Percentiles rank a stretch among this genome's conserved stretches.
These are phyloP conservation scores for Temnothorax rugatulus DNA, from an alignment of 2,888 invertebrate species.

Conservation along the genomic window DNA sequence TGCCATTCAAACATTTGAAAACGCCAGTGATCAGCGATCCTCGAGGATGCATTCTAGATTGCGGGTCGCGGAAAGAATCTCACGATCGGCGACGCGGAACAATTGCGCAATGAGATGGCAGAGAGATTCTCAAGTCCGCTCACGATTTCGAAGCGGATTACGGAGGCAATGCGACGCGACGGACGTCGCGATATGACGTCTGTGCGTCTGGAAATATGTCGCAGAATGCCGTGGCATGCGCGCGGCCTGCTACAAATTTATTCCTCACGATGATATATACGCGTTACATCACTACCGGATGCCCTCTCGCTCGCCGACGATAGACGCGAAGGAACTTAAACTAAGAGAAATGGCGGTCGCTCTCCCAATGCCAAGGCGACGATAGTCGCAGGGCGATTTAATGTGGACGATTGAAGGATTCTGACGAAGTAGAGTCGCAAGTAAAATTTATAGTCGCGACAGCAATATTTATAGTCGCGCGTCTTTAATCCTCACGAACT, in stretches of 20 bases:
- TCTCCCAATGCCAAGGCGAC: slow-evolving; percentile 18
- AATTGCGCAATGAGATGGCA: background rate
- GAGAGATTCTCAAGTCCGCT: background rate
- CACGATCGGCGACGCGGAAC: background rate
- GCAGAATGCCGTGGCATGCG: background rate
- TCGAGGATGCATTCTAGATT: slow-evolving; percentile 59
- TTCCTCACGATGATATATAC: slow-evolving; percentile 8
- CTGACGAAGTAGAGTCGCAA: no score
- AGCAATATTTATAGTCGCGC: background rate
- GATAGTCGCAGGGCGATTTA: background rate
- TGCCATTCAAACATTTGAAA: background rate
- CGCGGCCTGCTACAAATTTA: background rate
- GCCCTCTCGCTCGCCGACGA: slow-evolving; percentile 1
- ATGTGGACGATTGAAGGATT: background rate
- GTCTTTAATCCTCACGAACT: background rate
- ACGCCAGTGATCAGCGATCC: slow-evolving; percentile 34
- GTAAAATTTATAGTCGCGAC: background rate
- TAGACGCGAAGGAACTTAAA: slow-evolving; percentile 24
- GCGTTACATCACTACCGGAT: slow-evolving; percentile 37
- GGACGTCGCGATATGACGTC: background rate
- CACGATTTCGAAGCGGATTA: slow-evolving; percentile 5
- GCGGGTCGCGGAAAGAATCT: slow-evolving; percentile 26
- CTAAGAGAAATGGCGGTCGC: slow-evolving; percentile 5
- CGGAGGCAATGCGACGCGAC: background rate
- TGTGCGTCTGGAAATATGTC: background rate